phyloP scores from a whole-genome alignment of 2,888 invertebrate species.

The Atrina japonica region DNA sequence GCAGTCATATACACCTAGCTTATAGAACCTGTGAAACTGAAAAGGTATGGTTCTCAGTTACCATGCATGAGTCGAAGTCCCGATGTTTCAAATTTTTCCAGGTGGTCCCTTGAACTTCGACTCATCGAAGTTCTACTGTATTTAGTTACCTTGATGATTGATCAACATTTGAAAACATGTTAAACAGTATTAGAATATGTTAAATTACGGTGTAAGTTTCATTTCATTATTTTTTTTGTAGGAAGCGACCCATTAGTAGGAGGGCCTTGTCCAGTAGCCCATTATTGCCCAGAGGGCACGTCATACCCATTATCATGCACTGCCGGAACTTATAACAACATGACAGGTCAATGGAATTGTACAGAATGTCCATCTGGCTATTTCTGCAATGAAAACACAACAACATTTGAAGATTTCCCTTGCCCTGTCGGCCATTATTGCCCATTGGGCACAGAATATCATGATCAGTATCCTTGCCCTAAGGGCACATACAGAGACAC shows the following conservation, averaged over 20 bases:
- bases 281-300: conserved; percentile 77
- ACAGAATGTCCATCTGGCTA: conserved; percentile 73
- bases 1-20: no score
- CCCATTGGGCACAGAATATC: conserved; percentile 68
- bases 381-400: conserved; percentile 76
- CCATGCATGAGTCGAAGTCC: no score
- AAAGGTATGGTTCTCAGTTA: no score
- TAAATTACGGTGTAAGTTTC: no score
- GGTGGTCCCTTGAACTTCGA: no score
- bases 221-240: conserved; percentile 44
- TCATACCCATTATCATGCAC: conserved; percentile 74
- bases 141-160: no score
- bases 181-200: no score
- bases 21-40: no score
- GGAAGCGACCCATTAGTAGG: conserved; percentile 67
- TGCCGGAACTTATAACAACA: conserved; percentile 76
- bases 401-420: conserved; percentile 67
- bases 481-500: conserved; percentile 67
- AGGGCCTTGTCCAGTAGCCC: conserved; percentile 77
- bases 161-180: no score
- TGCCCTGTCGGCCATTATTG: conserved; percentile 76
- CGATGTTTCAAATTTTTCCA: no score
- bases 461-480: conserved; percentile 74
- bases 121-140: no score
- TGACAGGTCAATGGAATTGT: conserved; percentile 72